Conservation (phyloP, 2,888 invertebrate genomes). For the Tethea ocularis region DNA sequence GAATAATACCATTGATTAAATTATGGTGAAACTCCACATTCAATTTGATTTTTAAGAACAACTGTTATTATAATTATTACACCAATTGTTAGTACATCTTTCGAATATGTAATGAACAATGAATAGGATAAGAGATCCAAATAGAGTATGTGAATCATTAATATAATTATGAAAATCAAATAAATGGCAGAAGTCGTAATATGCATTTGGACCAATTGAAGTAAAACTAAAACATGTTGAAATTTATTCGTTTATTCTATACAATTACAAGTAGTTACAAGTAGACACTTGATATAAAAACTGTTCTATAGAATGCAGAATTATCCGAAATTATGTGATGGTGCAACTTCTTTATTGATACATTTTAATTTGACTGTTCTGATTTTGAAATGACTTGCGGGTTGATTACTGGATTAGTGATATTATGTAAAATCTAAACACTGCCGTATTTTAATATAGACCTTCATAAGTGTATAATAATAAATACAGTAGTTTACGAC, state of each 20-base stretch:
- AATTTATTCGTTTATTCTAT: not conserved
- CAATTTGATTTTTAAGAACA: not conserved
- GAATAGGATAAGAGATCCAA: slow-evolving; percentile 24
- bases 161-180: not conserved
- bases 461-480: not conserved
- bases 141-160: slow-evolving; percentile 9
- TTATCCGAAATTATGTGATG: not conserved
- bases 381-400: no score
- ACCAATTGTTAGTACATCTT: slow-evolving; percentile 21
- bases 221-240: not conserved
- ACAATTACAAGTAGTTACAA: not conserved
- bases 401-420: no score
- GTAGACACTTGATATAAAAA: not conserved
- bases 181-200: slow-evolving; percentile 1
- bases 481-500: not conserved
- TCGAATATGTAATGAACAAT: slow-evolving; percentile 40
- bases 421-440: not conserved
- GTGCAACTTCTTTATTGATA: not conserved
- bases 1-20: slow-evolving; percentile 3
- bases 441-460: not conserved
- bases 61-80: slow-evolving; percentile 1
- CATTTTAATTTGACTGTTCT: not conserved
- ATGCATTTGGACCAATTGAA: slow-evolving; percentile 8
- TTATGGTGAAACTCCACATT: not conserved
- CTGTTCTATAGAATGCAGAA: not conserved